A percentile compares a stretch with the other conserved stretches of the same genome.
Evolutionary conservation across 2,113 vertebrate genomes (phyloP).

Genomic region (Elephantulus edwardii): DNA sequence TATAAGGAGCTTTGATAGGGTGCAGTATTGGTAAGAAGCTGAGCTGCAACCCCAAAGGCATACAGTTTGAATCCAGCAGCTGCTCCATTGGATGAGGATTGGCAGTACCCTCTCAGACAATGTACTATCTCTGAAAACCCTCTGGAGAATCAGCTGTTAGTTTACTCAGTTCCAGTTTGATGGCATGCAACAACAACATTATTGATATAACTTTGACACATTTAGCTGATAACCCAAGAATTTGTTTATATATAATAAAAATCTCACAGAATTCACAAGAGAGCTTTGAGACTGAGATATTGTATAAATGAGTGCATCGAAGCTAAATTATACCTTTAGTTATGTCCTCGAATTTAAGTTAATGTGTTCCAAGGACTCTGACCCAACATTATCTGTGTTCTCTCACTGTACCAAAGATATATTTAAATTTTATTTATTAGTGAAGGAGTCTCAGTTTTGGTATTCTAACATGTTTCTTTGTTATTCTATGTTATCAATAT

Average conservation of each 20-base stretch:
- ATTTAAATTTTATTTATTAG: neutral
- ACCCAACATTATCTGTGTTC: conserved; percentile 21
- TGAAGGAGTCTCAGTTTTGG: neutral
- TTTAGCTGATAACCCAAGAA: neutral
- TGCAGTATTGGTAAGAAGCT: too few relatives aligned
- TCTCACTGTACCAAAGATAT: neutral
- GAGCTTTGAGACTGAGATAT: neutral
- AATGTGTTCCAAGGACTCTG: conserved; percentile 36
- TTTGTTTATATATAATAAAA: conserved; percentile 37
- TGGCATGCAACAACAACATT: too few relatives aligned
- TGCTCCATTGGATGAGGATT: too few relatives aligned
- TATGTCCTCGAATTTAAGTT: conserved; percentile 27
- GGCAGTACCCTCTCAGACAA: too few relatives aligned
- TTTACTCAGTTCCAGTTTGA: too few relatives aligned
- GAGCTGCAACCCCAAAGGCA: too few relatives aligned
- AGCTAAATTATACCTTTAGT: conserved; percentile 33
- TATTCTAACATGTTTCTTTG: neutral
- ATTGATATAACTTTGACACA: neutral
- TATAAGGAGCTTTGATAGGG: too few relatives aligned
- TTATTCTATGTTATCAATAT: neutral
- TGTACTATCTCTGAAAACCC: too few relatives aligned
- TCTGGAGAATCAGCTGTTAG: too few relatives aligned
- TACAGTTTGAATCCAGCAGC: too few relatives aligned
- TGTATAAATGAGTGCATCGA: neutral
- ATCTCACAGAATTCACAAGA: neutral